A percentile compares a stretch with the other conserved stretches of the same genome.
These are phyloP conservation scores for Luffia ferchaultella DNA, from an alignment of 2,888 invertebrate genomes.

Conservation along the genomic window DNA sequence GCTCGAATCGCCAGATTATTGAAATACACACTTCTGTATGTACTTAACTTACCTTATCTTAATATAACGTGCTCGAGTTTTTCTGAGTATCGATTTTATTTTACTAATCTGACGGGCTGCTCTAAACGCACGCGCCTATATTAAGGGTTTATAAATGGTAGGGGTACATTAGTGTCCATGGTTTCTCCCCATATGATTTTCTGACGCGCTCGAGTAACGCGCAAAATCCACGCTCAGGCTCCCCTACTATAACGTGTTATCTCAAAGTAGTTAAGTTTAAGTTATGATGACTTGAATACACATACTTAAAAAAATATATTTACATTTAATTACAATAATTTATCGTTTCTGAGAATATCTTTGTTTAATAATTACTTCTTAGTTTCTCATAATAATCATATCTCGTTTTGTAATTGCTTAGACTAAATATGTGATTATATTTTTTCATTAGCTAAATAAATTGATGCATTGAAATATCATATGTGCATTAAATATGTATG, in stretches of 20 bases:
- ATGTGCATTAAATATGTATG: not conserved
- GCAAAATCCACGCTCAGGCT: not conserved
- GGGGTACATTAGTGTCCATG: not conserved
- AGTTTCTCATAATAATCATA: too few species aligned
- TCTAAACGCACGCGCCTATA: not conserved
- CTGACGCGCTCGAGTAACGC: not conserved
- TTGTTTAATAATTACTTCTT: too few species aligned
- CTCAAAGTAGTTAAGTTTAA: too few species aligned
- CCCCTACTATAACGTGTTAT: not conserved
- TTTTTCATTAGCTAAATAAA: too few species aligned
- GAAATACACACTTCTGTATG: not conserved
- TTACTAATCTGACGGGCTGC: not conserved
- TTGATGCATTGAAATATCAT: not conserved
- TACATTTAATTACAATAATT: too few species aligned
- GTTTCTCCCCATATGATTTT: not conserved
- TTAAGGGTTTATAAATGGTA: not conserved
- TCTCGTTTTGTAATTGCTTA: too few species aligned
- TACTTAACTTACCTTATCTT: not conserved
- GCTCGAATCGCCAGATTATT: not conserved
- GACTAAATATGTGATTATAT: too few species aligned
- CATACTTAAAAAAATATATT: too few species aligned
- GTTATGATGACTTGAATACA: too few species aligned
- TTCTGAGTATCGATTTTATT: not conserved
- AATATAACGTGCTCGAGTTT: not conserved
- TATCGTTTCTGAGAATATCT: too few species aligned